These are phyloP conservation scores for Avahi laniger DNA, from an alignment of 2,797 vertebrate species.

Conservation along the genomic window DNA sequence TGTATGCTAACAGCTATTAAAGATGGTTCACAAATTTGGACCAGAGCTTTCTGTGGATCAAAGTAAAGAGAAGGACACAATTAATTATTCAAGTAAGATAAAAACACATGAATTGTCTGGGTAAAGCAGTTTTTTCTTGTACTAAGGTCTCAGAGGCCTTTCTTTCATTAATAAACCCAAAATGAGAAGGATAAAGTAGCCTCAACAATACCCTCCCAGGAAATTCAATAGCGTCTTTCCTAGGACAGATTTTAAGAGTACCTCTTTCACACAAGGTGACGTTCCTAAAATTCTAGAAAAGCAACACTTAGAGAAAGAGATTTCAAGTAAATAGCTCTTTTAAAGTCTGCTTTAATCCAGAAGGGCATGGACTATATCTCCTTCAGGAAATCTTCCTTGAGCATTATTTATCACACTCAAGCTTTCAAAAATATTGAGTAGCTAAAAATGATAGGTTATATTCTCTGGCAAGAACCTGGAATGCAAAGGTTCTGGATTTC, in stretches of 20 bases:
- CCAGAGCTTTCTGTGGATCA: neutral
- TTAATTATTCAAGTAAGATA: conserved; percentile 8
- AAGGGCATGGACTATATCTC: neutral
- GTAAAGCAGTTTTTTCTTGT: neutral
- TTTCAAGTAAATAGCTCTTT: neutral
- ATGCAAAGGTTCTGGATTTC: neutral
- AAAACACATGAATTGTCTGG: neutral
- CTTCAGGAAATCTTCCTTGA: conserved; percentile 15
- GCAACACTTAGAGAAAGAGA: neutral
- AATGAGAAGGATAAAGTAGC: neutral
- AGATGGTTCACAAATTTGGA: conserved; percentile 24
- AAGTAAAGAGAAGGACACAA: conserved; percentile 18
- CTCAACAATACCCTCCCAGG: neutral
- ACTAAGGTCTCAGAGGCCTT: neutral
- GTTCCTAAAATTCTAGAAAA: neutral
- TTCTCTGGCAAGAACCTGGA: neutral
- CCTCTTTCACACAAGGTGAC: neutral
- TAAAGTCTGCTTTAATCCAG: conserved; percentile 19
- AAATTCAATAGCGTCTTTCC: neutral
- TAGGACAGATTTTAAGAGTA: neutral
- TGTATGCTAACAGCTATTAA: neutral
- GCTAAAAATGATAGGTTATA: conserved; percentile 26
- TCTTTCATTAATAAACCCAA: neutral
- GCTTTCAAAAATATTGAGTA: neutral
- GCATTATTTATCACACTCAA: neutral